Percentiles rank a stretch among this genome's conserved stretches.
These are phyloP conservation scores for Drosophila murphyi DNA, from an alignment of 1,140 invertebrate genomes.

Conservation along the genomic window DNA sequence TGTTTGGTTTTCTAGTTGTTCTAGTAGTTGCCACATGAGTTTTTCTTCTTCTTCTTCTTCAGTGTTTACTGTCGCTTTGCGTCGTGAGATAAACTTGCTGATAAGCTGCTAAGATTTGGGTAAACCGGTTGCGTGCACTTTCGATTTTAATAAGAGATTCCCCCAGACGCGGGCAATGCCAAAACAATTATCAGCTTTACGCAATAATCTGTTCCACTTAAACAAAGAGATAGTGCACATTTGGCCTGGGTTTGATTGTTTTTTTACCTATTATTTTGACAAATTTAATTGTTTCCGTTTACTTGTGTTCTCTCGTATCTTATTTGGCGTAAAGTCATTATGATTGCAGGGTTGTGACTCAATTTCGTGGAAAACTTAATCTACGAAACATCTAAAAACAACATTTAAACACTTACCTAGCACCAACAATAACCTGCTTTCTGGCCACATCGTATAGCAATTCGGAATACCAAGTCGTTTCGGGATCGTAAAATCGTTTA, in stretches of 20 bases:
- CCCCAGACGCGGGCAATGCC: slow-evolving; percentile 19
- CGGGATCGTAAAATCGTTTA: slow-evolving; percentile 87
- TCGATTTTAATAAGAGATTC: slow-evolving; percentile 48
- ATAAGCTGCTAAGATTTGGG: slow-evolving; percentile 35
- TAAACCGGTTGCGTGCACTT: slow-evolving; percentile 54
- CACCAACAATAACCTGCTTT: slow-evolving; percentile 92
- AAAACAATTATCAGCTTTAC: slow-evolving; percentile 31
- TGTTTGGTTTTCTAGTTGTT: slow-evolving; percentile 37
- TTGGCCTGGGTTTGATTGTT: slow-evolving; percentile 18
- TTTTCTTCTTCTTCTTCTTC: slow-evolving; percentile 27
- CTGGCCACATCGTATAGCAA: slow-evolving; percentile 92
- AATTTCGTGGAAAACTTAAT: slow-evolving; percentile 35
- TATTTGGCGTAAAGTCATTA: slow-evolving; percentile 39
- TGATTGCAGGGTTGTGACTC: slow-evolving; percentile 48
- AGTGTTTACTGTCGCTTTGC: slow-evolving; percentile 54
- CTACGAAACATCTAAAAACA: not conserved
- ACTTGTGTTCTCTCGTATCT: not conserved
- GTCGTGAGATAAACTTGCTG: slow-evolving; percentile 55
- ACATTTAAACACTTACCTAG: slow-evolving; percentile 87
- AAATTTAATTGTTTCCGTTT: slow-evolving; percentile 30
- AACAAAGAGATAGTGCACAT: slow-evolving; percentile 10
- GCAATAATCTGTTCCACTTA: slow-evolving; percentile 18
- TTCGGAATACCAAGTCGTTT: slow-evolving; percentile 90
- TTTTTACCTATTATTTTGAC: slow-evolving; percentile 32
- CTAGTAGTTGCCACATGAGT: slow-evolving; percentile 8